Evolutionary conservation across 2,113 vertebrate genomes (phyloP).

Genomic region (Oreochromis niloticus): DNA sequence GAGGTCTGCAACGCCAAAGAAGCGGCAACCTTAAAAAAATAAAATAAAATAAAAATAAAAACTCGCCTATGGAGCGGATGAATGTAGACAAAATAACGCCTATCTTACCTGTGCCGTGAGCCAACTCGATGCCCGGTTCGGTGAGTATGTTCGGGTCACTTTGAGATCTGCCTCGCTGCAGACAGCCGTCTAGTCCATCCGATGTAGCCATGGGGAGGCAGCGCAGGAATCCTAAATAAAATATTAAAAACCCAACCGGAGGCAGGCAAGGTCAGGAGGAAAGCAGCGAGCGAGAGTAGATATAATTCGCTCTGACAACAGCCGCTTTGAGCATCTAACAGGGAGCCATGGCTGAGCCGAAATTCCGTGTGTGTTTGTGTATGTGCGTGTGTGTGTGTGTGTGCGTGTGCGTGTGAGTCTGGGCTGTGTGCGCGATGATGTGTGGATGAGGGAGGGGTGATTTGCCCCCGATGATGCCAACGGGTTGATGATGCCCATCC

Average conservation of each 20-base stretch:
- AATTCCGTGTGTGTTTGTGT: slow-evolving; percentile 29
- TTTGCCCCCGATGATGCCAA: slow-evolving; percentile 53
- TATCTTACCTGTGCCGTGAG: slow-evolving; percentile 80
- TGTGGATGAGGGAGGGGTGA: slow-evolving; percentile 55
- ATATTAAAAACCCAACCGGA: slow-evolving; percentile 70
- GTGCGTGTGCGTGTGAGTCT: slow-evolving; percentile 17
- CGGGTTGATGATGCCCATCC: slow-evolving; percentile 51
- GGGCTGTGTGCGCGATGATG: slow-evolving; percentile 25
- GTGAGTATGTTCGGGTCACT: slow-evolving; percentile 94
- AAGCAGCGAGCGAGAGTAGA: slow-evolving; percentile 47
- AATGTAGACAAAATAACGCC: slow-evolving; percentile 20
- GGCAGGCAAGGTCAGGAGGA: slow-evolving; percentile 80
- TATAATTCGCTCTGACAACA: slow-evolving; percentile 70
- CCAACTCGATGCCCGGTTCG: slow-evolving; percentile 77
- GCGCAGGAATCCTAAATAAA: slow-evolving; percentile 71
- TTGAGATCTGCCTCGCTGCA: slow-evolving; percentile 91
- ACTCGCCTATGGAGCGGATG: not conserved
- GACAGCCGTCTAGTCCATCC: slow-evolving; percentile 85
- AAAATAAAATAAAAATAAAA: not conserved
- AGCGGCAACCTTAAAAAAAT: not conserved
- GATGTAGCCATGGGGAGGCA: slow-evolving; percentile 85
- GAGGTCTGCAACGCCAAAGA: slow-evolving; percentile 12
- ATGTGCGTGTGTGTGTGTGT: slow-evolving; percentile 17
- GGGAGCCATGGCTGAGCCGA: slow-evolving; percentile 66
- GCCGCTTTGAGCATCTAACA: slow-evolving; percentile 69